A percentile compares a stretch with the other conserved stretches of the same genome.
phyloP scores from a whole-genome alignment of 2,113 vertebrate species.

The Carollia perspicillata region DNA sequence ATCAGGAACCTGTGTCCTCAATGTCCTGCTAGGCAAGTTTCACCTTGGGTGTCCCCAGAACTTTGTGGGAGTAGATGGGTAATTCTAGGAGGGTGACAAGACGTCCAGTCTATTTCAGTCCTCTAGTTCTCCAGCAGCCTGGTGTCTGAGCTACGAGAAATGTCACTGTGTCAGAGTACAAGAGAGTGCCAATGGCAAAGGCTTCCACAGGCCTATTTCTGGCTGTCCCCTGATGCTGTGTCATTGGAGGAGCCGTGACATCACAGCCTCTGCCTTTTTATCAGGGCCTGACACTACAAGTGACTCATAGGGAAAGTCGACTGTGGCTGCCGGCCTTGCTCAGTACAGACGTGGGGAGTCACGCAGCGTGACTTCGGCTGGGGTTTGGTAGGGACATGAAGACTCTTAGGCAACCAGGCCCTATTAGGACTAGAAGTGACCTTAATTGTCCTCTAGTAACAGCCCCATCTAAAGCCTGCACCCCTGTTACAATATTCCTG shows the following conservation, averaged over 20 bases:
- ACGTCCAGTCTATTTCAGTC: constrained; percentile 67
- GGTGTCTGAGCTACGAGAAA: constrained; percentile 57
- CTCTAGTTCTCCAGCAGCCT: constrained; percentile 29
- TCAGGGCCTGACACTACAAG: constrained; percentile 7
- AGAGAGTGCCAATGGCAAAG: constrained; percentile 49
- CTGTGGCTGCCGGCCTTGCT: background rate
- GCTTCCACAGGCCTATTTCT: constrained; percentile 71
- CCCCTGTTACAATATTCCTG: background rate
- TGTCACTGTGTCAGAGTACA: constrained; percentile 59
- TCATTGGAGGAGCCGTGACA: constrained; percentile 59
- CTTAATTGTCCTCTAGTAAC: background rate
- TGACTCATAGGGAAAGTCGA: constrained; percentile 37
- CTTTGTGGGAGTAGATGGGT: constrained; percentile 41
- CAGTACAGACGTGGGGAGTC: background rate
- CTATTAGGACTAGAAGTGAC: background rate
- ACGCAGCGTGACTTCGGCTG: background rate
- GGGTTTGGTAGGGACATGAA: background rate
- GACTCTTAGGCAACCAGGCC: background rate
- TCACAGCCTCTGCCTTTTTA: constrained; percentile 43
- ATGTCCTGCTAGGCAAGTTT: background rate
- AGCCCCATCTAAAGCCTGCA: background rate
- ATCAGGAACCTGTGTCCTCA: background rate
- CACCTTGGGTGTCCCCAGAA: constrained; percentile 62
- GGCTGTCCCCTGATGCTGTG: constrained; percentile 64
- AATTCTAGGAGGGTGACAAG: constrained; percentile 58